phyloP scores from a whole-genome alignment of 1,140 invertebrate species.

The Hyles euphorbiae region DNA sequence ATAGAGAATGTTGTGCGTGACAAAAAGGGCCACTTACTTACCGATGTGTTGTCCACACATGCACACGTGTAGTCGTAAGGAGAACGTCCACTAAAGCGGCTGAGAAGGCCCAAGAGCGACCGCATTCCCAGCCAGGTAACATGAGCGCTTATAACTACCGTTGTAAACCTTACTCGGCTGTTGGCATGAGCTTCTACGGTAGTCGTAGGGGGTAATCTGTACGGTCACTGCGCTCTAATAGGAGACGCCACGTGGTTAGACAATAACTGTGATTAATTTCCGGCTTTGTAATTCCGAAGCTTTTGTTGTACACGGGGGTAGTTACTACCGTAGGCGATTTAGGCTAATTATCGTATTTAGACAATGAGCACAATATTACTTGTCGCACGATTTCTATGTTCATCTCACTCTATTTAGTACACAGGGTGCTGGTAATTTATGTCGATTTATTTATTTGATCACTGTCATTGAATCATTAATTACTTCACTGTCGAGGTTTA shows the following conservation, averaged over 20 bases:
- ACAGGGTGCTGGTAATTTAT: conserved; percentile 34
- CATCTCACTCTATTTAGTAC: conserved; percentile 26
- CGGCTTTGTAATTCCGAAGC: conserved; percentile 23
- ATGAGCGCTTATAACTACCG: conserved; percentile 59
- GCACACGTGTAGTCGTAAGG: conserved; percentile 75
- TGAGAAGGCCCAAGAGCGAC: conserved; percentile 76
- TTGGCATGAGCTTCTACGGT: conserved; percentile 59
- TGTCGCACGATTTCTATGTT: conserved; percentile 50
- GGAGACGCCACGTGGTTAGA: conserved; percentile 34
- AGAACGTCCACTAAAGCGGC: conserved; percentile 76
- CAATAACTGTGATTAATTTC: conserved; percentile 37
- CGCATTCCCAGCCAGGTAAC: conserved; percentile 76
- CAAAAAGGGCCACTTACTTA: conserved; percentile 54
- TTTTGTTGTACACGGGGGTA: conserved; percentile 33
- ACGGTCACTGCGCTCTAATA: conserved; percentile 59
- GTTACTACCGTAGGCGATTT: conserved; percentile 37
- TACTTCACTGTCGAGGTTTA: conserved; percentile 10
- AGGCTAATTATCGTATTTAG: conserved; percentile 36
- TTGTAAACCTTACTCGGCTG: conserved; percentile 45
- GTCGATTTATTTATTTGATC: conserved; percentile 4
- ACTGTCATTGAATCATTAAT: conserved; percentile 11
- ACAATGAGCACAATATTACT: conserved; percentile 50
- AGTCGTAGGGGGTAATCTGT: conserved; percentile 40
- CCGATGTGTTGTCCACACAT: conserved; percentile 73
- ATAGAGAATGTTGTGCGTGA: conserved; percentile 41